Evolutionary conservation across 1,140 invertebrate genomes (phyloP).

Genomic region (Nymphalis io): DNA sequence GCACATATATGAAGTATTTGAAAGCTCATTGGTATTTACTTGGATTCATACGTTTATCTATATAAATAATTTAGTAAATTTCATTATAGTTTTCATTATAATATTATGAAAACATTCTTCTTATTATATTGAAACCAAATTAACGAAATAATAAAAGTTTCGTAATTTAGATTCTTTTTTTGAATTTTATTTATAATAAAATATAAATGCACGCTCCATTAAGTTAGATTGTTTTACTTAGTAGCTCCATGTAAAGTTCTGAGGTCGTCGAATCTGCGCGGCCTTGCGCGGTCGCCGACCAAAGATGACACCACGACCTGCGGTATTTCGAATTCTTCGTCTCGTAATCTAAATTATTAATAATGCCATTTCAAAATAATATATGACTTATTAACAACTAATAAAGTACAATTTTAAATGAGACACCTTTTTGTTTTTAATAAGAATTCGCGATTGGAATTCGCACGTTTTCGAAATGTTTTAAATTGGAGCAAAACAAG

Average conservation of each 20-base stretch:
- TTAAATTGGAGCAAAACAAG: slow-evolving; percentile 19
- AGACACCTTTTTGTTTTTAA: not conserved
- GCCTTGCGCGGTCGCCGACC: slow-evolving; percentile 75
- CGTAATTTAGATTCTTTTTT: too few relatives aligned
- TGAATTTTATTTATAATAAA: too few relatives aligned
- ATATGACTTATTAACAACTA: slow-evolving; percentile 23
- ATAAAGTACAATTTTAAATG: slow-evolving; percentile 24
- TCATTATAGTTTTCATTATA: too few relatives aligned
- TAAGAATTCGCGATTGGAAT: slow-evolving; percentile 7
- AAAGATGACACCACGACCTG: slow-evolving; percentile 61
- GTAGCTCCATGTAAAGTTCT: slow-evolving; percentile 46
- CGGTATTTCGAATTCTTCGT: slow-evolving; percentile 55
- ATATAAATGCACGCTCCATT: slow-evolving; percentile 3
- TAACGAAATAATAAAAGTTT: too few relatives aligned
- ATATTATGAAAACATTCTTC: too few relatives aligned
- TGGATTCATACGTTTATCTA: too few relatives aligned
- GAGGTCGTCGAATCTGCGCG: slow-evolving; percentile 71
- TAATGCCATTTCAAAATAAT: slow-evolving; percentile 15
- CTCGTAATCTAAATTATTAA: slow-evolving; percentile 47
- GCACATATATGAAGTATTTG: not conserved
- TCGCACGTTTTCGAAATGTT: slow-evolving; percentile 4
- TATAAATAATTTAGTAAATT: too few relatives aligned
- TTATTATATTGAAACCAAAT: too few relatives aligned
- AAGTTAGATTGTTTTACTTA: slow-evolving; percentile 31
- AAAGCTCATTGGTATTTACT: too few relatives aligned